Base-by-base conservation (phyloP, 2,888 invertebrate genomes). In the Listrodromus nycthemerus region DNA sequence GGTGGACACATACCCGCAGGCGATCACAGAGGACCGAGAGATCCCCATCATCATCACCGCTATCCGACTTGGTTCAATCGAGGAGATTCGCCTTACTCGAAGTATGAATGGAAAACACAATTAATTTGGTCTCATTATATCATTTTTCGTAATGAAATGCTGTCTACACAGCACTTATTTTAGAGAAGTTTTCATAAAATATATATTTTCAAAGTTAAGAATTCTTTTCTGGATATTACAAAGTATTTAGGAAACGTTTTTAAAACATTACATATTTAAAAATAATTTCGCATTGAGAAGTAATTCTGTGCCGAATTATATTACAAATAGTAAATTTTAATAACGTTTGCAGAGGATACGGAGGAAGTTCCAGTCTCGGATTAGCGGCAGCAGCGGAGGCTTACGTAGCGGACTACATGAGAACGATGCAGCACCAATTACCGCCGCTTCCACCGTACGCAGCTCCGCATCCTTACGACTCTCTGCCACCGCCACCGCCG, bases 361-460 rank as follows among this genome's bases (percentile, higher is more conserved):
- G 94, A 1, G 92, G 94, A 19, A 82, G 61, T 79, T 92, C 95
- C 37, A 94, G 94, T 37, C 88, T 93, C 16, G 93, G 95, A 37
- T 95, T 96, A 76, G 96, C 96, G 21, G 96, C 96, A 5, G 96
- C 96, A 13, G 97, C 97, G n/a, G 97, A 97, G 91, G 97, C 97
- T 0, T 97, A 97, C 93, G 97, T 97, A 37, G 97, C 97, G 16
- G 98, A 98, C 91, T 98, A 98, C 91, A 97, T 98, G 96, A 95
- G 97, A 45, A 97, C 96, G 37, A 97, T 97, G 97, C 97, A 97
- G 91, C 97, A 97, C 89, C 97, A 97, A 91, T 93, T 97, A 89
- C 97, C 98, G 67, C 98, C 98, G 52, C 94, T 98, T 91, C 97
- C 97, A 19, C 97, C 97, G 30, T 98, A 97, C 93, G 97, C 96